A percentile compares a stretch with the other conserved stretches of the same genome.
phyloP scores from a whole-genome alignment of 2,113 vertebrate genomes.

The Hippolais icterina region DNA sequence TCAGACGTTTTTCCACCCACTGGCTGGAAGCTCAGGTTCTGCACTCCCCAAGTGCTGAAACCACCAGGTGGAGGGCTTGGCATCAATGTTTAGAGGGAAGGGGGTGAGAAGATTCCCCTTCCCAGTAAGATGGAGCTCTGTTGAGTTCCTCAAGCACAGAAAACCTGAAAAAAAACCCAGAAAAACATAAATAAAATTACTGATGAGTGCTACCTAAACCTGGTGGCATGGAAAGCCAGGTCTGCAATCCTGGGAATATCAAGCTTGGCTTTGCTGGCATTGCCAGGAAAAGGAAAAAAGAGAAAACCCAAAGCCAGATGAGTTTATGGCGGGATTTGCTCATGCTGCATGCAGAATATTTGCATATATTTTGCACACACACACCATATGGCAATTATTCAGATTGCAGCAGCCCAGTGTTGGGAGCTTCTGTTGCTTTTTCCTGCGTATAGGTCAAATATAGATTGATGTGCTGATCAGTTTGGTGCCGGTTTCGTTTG shows the following conservation, averaged over 20 bases:
- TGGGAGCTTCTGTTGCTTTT: neutral
- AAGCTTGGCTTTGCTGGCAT: neutral
- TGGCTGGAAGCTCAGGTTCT: neutral
- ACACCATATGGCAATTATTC: slow-evolving; percentile 32
- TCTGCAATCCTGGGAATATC: neutral
- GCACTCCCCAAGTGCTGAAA: neutral
- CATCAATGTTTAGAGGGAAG: neutral
- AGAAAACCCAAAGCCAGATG: neutral
- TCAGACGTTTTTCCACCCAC: neutral
- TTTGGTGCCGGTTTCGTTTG: neutral
- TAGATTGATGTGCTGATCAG: neutral
- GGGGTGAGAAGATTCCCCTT: neutral
- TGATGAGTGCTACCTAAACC: neutral
- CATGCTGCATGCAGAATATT: neutral
- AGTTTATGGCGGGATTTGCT: neutral
- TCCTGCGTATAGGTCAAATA: neutral
- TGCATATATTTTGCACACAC: slow-evolving; percentile 27
- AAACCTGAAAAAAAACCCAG: neutral
- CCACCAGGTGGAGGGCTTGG: neutral
- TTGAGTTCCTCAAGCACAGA: neutral
- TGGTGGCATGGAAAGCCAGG: neutral
- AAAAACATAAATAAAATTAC: neutral
- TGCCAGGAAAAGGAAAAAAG: neutral
- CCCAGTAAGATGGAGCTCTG: neutral
- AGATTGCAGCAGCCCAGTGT: neutral